phyloP scores from a whole-genome alignment of 2,888 invertebrate genomes.

The Aspidapion aeneum region DNA sequence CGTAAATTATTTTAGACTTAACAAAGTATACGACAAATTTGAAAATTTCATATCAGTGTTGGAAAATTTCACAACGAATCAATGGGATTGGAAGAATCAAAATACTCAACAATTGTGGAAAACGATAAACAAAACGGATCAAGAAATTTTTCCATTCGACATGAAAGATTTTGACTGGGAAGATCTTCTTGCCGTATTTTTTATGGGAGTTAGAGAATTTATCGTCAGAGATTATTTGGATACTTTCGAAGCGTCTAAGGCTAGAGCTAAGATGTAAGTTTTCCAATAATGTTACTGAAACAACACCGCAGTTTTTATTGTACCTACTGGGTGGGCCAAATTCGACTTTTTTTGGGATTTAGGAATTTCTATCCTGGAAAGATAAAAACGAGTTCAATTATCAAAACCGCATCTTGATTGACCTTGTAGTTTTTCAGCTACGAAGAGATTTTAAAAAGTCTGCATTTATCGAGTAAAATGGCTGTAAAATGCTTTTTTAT shows the following conservation, averaged over 20 bases:
- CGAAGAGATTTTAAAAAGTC: not conserved
- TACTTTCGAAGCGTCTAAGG: slow-evolving; percentile 2
- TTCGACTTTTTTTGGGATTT: not conserved
- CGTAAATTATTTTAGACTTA: slow-evolving; percentile 7
- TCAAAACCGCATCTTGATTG: not conserved
- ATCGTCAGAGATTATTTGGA: slow-evolving; percentile 4
- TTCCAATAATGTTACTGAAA: not conserved
- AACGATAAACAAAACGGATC: slow-evolving; percentile 1
- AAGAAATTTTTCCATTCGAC: slow-evolving; percentile 9
- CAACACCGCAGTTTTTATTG: too few species aligned
- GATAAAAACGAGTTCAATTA: not conserved
- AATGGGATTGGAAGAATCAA: slow-evolving; percentile 4
- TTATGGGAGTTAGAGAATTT: slow-evolving; percentile 1
- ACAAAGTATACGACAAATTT: slow-evolving; percentile 4
- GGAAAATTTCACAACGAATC: not conserved
- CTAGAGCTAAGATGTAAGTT: not conserved
- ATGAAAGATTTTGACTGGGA: slow-evolving; percentile 4
- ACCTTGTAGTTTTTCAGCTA: not conserved
- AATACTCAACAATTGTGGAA: slow-evolving; percentile 4
- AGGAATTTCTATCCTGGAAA: not conserved
- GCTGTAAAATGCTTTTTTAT: too few species aligned
- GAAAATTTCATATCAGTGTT: not conserved
- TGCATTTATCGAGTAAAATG: too few species aligned
- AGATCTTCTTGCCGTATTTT: slow-evolving; percentile 5
- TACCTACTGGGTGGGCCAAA: not conserved